Evolutionary conservation across 2,888 invertebrate genomes (phyloP).

Genomic region (Ametastegia equiseti): DNA sequence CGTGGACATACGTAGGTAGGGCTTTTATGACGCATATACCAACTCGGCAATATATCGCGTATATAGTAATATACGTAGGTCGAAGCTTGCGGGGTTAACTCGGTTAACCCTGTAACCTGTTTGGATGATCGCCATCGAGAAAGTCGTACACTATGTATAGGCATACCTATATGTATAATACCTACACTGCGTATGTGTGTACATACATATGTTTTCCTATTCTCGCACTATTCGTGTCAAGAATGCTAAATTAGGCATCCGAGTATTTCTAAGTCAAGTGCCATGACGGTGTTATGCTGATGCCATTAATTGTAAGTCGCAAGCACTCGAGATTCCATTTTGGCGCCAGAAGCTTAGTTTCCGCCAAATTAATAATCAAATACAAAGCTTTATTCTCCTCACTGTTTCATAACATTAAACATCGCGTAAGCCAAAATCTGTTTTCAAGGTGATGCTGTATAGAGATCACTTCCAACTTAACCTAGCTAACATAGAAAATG

Average conservation of each 20-base stretch:
- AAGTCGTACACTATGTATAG: background rate
- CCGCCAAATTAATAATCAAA: no score
- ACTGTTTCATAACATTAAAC: no score
- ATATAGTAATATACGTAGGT: no score
- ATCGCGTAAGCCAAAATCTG: no score
- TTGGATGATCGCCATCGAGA: conserved; percentile 25
- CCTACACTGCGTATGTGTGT: background rate
- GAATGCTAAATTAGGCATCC: background rate
- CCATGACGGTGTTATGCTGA: background rate
- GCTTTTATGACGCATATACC: conserved; percentile 9
- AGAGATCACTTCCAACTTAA: no score
- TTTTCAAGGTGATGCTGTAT: no score
- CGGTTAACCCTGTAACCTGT: conserved; percentile 24
- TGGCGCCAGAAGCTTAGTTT: no score
- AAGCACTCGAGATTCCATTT: no score
- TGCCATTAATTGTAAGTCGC: background rate
- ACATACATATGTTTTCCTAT: background rate
- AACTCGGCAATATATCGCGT: background rate
- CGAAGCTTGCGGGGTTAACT: conserved; percentile 27
- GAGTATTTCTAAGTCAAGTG: background rate
- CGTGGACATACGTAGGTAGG: background rate
- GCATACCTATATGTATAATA: background rate
- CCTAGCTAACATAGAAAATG: no score
- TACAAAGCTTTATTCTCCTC: no score
- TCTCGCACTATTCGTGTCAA: background rate